Evolutionary conservation across 2,113 vertebrate genomes (phyloP).

Genomic region (Capra hircus): DNA sequence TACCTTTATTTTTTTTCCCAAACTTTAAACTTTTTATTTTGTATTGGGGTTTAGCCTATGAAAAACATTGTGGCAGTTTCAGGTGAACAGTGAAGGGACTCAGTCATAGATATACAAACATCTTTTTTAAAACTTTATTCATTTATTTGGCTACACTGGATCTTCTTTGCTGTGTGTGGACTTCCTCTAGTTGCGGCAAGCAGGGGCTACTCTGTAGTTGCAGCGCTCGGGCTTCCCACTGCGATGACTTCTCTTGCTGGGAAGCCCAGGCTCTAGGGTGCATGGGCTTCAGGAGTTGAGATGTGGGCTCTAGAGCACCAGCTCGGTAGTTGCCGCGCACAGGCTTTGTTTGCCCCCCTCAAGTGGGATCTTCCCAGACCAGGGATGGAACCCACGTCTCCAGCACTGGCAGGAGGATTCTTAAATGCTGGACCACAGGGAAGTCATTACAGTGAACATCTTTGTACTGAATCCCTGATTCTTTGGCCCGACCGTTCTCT

Average conservation of each 20-base stretch:
- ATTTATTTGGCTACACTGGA: not conserved
- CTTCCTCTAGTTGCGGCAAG: not conserved
- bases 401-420: not conserved
- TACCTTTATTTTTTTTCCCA: not conserved
- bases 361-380: not conserved
- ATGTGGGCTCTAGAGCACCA: not conserved
- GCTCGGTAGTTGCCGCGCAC: not conserved
- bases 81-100: not conserved
- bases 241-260: not conserved
- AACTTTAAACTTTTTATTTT: not conserved
- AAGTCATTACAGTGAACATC: not conserved
- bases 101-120: not conserved
- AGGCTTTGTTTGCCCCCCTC: rapidly evolving
- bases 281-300: not conserved
- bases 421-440: not conserved
- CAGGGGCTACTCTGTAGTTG: not conserved
- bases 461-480: not conserved
- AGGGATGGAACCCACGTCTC: not conserved
- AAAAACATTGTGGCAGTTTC: not conserved
- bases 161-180: not conserved
- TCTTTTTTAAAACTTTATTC: not conserved
- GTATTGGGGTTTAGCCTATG: not conserved
- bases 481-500: not conserved
- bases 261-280: not conserved
- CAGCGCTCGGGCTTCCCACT: not conserved